Evolutionary conservation across 2,888 invertebrate species (phyloP).

Genomic region (Hymenopus coronatus): DNA sequence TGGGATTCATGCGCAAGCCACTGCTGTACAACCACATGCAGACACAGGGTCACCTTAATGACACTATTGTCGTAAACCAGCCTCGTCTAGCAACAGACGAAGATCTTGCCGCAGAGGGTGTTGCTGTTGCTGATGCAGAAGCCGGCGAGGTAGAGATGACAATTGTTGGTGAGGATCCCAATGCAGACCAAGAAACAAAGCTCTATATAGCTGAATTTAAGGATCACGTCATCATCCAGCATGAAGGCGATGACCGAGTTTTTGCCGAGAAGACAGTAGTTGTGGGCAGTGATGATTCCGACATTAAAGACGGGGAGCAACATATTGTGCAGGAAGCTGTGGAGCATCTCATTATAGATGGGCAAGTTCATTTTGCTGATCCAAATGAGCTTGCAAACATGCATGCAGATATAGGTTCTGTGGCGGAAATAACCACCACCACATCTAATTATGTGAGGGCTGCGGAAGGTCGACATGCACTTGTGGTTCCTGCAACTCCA

Average conservation of each 20-base stretch:
- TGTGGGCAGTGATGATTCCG: constrained; percentile 29
- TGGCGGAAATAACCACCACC: constrained; percentile 32
- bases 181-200: constrained; percentile 44
- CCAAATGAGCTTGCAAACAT: constrained; percentile 35
- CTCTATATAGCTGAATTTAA: constrained; percentile 54
- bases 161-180: constrained; percentile 39
- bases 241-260: constrained; percentile 42
- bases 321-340: constrained; percentile 38
- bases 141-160: constrained; percentile 46
- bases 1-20: constrained; percentile 81
- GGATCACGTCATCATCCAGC: constrained; percentile 51
- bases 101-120: constrained; percentile 47
- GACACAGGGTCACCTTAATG: constrained; percentile 69
- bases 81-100: constrained; percentile 65
- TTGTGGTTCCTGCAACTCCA: constrained; percentile 37
- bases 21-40: constrained; percentile 75
- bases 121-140: constrained; percentile 42
- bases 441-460: constrained; percentile 27
- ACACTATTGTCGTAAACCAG: constrained; percentile 79
- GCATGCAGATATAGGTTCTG: constrained; percentile 36
- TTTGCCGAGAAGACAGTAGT: constrained; percentile 27
- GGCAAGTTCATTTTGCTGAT: constrained; percentile 40
- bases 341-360: constrained; percentile 40
- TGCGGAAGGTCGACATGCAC: constrained; percentile 34
- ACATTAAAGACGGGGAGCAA: constrained; percentile 35